A percentile compares a stretch with the other conserved stretches of the same genome.
These are phyloP conservation scores for Corydoras maculifer DNA, from an alignment of 2,113 vertebrate species.

Conservation along the genomic window DNA sequence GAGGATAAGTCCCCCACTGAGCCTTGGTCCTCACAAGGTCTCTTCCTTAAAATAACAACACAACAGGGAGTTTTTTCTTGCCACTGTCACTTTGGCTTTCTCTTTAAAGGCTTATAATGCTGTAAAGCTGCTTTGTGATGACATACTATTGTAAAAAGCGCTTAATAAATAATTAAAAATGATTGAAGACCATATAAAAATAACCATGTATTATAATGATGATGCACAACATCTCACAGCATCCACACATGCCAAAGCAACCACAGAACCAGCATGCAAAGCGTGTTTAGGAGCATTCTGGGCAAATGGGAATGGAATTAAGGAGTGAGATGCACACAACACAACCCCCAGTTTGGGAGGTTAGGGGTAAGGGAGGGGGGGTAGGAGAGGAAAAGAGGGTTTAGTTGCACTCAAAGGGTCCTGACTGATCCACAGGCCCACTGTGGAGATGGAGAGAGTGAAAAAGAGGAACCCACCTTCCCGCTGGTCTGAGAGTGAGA, in stretches of 20 bases:
- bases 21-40: too few species aligned
- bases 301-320: not conserved
- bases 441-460: conserved; percentile 49
- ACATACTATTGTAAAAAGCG: too few species aligned
- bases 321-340: not conserved
- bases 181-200: too few species aligned
- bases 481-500: conserved; percentile 98
- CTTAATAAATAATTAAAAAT: too few species aligned
- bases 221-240: not conserved
- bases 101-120: too few species aligned
- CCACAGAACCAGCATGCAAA: conserved; percentile 2
- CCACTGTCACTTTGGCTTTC: too few species aligned
- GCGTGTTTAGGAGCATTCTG: not conserved
- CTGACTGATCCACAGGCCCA: conserved; percentile 74
- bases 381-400: conserved; percentile 1
- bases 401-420: not conserved
- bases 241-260: not conserved
- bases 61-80: too few species aligned
- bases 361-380: not conserved
- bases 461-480: conserved; percentile 98
- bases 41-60: too few species aligned
- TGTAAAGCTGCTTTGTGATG: too few species aligned
- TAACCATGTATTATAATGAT: not conserved
- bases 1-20: too few species aligned
- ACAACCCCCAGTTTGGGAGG: not conserved